Base-by-base conservation (phyloP, 2,888 invertebrate genomes). In the Thalpophila matura region DNA sequence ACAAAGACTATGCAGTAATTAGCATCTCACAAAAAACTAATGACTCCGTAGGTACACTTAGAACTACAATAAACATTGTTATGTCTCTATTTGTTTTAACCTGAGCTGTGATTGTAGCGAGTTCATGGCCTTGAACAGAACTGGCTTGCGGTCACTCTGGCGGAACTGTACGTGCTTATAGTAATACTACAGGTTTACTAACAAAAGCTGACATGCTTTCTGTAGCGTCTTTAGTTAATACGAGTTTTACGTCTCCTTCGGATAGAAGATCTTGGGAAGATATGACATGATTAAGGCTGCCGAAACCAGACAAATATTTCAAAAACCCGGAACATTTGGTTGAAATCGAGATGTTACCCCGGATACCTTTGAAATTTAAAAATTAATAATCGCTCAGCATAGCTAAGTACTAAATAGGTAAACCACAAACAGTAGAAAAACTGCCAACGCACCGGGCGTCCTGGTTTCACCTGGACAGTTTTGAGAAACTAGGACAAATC, bases 71-170 rank as follows among this genome's bases (percentile, higher is more conserved):
- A 55, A 66, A 49, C 51, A 58, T 33, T 54, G 33, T 58, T 18
- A 45, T 40, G 26, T 35, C 24, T 40, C 55, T 55, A 49, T 74
- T 74, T 71, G 56, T 74, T 59, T 56, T 18, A 40, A 62, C 10
- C 18, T 9, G n/a, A 31, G 56, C 12, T 12, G 40, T 59, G 54
- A 60, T 73, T 60, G 58, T 55, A 27, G 24, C 33, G 26, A 43
- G 71, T 38, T 50, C 58, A 49, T 57, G 62, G 53, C 79, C 73
- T 79, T 73, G 69, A 47, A 33, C 10, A 46, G 16, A 74, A 66
- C 65, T 20, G 46, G 72, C 37, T 37, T 24, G 46, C 29, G 62
- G 33, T 20, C 65, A 74, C 67, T 79, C 55, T 35, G 64, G n/a
- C 45, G 67, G 65, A 77, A 79, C 70, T 26, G 27, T 29, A 54